Evolutionary conservation across 2,888 invertebrate genomes (phyloP).

Genomic region (Polymixis lichenea): DNA sequence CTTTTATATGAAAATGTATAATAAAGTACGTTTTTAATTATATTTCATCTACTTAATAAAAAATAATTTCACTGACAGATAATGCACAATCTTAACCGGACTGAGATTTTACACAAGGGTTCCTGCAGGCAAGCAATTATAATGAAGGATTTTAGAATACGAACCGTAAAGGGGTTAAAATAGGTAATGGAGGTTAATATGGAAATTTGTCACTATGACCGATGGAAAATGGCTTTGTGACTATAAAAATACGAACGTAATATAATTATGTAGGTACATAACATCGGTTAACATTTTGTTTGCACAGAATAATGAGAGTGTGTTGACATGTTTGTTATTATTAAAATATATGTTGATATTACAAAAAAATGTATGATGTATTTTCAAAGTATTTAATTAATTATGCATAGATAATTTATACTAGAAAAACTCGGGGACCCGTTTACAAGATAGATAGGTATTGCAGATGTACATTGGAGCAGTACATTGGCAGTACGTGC

Average conservation of each 20-base stretch:
- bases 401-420: not conserved
- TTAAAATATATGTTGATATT: not conserved
- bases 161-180: too few relatives aligned
- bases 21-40: conserved; percentile 6
- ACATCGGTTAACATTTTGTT: not conserved
- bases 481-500: too few relatives aligned
- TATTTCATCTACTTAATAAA: not conserved
- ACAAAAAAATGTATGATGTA: not conserved
- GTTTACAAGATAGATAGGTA: not conserved
- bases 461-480: too few relatives aligned
- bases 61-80: not conserved
- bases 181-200: too few relatives aligned
- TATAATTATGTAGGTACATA: not conserved
- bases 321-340: not conserved
- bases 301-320: not conserved
- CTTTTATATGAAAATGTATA: not conserved
- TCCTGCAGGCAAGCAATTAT: not conserved
- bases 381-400: not conserved
- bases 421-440: not conserved
- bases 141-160: too few relatives aligned
- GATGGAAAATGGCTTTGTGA: too few relatives aligned
- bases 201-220: too few relatives aligned
- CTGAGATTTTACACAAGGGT: not conserved
- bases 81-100: not conserved
- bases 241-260: not conserved